Percentiles rank a stretch among this genome's conserved stretches.
Evolutionary conservation across 2,888 invertebrate genomes (phyloP).

Genomic region (Listrodromus nycthemerus): DNA sequence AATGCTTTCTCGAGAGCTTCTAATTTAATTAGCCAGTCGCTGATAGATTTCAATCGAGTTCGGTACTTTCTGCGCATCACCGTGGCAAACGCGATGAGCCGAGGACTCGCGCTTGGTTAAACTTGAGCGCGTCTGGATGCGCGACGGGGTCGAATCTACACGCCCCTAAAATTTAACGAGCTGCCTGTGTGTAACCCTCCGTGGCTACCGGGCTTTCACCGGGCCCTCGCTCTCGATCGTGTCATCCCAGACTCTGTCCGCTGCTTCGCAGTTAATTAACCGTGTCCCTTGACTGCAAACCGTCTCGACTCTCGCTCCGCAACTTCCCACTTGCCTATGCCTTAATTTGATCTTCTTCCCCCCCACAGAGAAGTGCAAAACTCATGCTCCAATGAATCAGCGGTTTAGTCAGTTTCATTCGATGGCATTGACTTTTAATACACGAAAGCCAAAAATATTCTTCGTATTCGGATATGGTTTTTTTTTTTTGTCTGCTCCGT

Average conservation of each 20-base stretch:
- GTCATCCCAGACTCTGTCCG: conserved; percentile 63
- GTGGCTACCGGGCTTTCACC: conserved; percentile 25
- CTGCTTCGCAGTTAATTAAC: conserved; percentile 68
- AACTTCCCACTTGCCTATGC: conserved; percentile 63
- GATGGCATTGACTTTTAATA: not conserved
- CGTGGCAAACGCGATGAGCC: conserved; percentile 33
- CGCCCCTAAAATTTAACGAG: conserved; percentile 78
- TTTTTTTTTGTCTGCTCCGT: not conserved
- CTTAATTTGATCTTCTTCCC: conserved; percentile 70
- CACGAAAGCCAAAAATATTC: not conserved
- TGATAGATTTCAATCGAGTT: conserved; percentile 77
- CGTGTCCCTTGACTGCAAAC: conserved; percentile 47
- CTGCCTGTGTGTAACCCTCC: conserved; percentile 65
- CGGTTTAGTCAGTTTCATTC: not conserved
- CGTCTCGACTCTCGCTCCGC: conserved; percentile 22
- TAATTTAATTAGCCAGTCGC: conserved; percentile 77
- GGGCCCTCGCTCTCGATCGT: conserved; percentile 62
- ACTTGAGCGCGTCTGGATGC: conserved; percentile 61
- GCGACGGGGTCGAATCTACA: conserved; percentile 69
- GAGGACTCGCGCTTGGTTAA: conserved; percentile 66
- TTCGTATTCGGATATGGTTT: no score
- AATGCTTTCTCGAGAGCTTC: conserved; percentile 42
- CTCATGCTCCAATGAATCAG: not conserved
- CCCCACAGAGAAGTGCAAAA: conserved; percentile 26
- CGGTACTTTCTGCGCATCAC: conserved; percentile 17